Conservation (phyloP, 2,888 invertebrate species). For the Neoscelio sp. region DNA sequence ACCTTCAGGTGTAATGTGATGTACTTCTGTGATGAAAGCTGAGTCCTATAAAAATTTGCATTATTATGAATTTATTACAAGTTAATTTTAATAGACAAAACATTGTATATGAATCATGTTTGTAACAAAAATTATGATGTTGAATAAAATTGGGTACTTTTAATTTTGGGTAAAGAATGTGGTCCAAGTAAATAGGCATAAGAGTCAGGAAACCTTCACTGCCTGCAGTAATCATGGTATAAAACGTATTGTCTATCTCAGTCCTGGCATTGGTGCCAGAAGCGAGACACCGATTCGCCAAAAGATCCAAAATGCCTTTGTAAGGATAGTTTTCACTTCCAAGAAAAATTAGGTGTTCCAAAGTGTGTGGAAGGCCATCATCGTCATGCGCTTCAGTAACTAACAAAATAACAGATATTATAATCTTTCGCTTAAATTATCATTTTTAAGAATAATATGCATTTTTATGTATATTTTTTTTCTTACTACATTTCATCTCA, state of each 20-base stretch:
- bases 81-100: too few species aligned
- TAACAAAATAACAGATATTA: too few species aligned
- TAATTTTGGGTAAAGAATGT: conserved; percentile 93
- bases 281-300: conserved; percentile 95
- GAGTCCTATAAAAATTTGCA: conserved; percentile 86
- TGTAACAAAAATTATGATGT: too few species aligned
- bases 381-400: conserved; percentile 96
- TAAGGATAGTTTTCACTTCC: conserved; percentile 95
- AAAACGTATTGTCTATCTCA: conserved; percentile 93
- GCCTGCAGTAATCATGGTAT: conserved; percentile 94
- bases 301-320: conserved; percentile 94
- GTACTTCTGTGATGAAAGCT: conserved; percentile 94
- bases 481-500: too few species aligned
- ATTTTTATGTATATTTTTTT: too few species aligned
- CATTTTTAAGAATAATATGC: too few species aligned
- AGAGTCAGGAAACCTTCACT: conserved; percentile 94
- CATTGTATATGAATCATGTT: too few species aligned
- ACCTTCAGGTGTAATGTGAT: conserved; percentile 94
- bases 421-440: too few species aligned
- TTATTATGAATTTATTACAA: too few species aligned
- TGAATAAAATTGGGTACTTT: conserved; percentile 83
- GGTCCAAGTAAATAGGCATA: conserved; percentile 96
- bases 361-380: conserved; percentile 96
- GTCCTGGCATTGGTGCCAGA: conserved; percentile 97
- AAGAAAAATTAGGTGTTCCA: conserved; percentile 96